Base-by-base conservation (phyloP, 2,113 vertebrate species). In the Barbus barbus region DNA sequence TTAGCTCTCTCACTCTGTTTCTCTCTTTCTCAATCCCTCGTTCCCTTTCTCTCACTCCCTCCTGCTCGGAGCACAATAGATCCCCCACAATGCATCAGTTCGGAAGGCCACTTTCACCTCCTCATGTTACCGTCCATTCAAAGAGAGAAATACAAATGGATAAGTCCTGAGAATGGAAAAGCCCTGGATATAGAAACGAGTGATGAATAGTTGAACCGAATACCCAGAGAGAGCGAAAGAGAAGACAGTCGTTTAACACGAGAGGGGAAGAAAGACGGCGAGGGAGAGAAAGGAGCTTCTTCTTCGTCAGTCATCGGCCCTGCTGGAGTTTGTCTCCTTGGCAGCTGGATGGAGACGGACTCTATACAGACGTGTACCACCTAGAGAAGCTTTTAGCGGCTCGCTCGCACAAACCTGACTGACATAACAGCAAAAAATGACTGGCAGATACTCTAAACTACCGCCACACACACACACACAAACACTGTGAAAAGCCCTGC, bases 61-160 rank as follows among this genome's bases (percentile, higher is more conserved):
- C 78, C 46, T 38, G 28, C 16, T 67, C 63, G 38, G 2, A 56
- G 65, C 87, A 93, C 92, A 91, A 91, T 89, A 89, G 87, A 76
- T 87, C 91, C 92, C 92, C 92, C 92, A 93, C 92, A 92, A 92
- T 85, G 91, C 87, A 93, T 89, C 84, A 56, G 91, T 90, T 91
- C 89, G 83, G 89, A 91, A 87, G 85, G 89, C 89, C 84, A 79
- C 88, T 85, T 87, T 90, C 82, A 85, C 87, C 90, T 91, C 85
- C 88, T 93, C 82, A 60, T 79, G 82, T 93, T 93, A 91, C 92
- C 79, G 20, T 81, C 63, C 87, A 71, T 92, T 93, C 92, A 93
- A 33, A 67, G 28, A 33, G 18, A 80, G 20, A 73, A 53, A 85
- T 41, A 71, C 63, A 79, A 79, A 84, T 56, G 75, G 76, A 53